Evolutionary conservation across 2,113 vertebrate species (phyloP).

Genomic region (Malurus melanocephalus): DNA sequence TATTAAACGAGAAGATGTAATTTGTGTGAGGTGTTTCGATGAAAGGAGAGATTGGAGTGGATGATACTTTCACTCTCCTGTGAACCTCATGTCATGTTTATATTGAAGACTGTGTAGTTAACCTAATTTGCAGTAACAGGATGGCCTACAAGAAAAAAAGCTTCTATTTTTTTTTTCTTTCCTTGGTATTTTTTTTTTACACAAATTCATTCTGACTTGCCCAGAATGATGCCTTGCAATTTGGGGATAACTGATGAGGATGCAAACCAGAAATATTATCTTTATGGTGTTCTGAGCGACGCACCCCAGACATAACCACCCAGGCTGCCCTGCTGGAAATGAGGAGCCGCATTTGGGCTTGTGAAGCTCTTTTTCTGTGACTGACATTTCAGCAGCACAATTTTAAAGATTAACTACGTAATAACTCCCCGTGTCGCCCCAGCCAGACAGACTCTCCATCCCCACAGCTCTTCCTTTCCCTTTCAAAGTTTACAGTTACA

Average conservation of each 20-base stretch:
- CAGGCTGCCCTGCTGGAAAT: neutral
- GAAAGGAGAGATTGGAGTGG: conserved; percentile 79
- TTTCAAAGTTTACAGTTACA: neutral
- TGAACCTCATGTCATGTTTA: conserved; percentile 72
- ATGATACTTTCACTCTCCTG: conserved; percentile 63
- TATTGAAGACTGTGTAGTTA: conserved; percentile 69
- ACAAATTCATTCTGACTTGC: conserved; percentile 61
- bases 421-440: neutral
- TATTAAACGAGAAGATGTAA: conserved; percentile 78
- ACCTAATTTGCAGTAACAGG: conserved; percentile 76
- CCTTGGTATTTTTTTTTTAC: neutral
- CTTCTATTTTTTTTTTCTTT: conserved; percentile 21
- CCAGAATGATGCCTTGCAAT: conserved; percentile 10
- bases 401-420: neutral
- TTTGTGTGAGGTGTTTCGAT: conserved; percentile 70
- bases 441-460: neutral
- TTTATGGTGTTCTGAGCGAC: neutral
- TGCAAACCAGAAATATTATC: neutral
- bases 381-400: neutral
- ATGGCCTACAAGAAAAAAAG: conserved; percentile 45
- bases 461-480: neutral
- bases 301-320: neutral
- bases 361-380: neutral
- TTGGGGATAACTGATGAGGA: conserved; percentile 4
- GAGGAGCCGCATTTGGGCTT: neutral